Evolutionary conservation across 1,140 invertebrate genomes (phyloP).

Genomic region (Drosophila nannoptera): DNA sequence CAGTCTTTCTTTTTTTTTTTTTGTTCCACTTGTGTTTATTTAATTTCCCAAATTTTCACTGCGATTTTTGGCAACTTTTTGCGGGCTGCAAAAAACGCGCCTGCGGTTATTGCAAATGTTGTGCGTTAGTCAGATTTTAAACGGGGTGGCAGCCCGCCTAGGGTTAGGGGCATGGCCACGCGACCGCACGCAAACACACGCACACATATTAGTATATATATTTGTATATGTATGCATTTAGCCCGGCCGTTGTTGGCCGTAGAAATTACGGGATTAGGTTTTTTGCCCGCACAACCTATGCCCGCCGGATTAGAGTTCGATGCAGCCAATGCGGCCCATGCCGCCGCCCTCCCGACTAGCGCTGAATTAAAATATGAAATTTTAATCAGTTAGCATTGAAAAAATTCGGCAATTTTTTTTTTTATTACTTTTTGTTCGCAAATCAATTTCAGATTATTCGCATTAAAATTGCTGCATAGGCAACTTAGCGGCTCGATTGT

Average conservation of each 20-base stretch:
- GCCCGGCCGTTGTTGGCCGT: conserved; percentile 59
- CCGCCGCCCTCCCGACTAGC: conserved; percentile 24
- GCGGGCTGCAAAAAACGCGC: conserved; percentile 55
- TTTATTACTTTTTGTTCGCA: conserved; percentile 11
- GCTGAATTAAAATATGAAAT: conserved; percentile 72
- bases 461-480: conserved; percentile 65
- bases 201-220: conserved; percentile 3
- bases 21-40: conserved; percentile 60
- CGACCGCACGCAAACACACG: conserved; percentile 11
- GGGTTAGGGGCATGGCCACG: conserved; percentile 3
- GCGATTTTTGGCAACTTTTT: conserved; percentile 54
- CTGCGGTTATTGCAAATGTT: conserved; percentile 67
- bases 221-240: conserved; percentile 1
- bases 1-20: conserved; percentile 15
- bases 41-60: conserved; percentile 66
- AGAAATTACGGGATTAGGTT: conserved; percentile 77
- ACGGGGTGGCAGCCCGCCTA: conserved; percentile 18
- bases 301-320: conserved; percentile 66
- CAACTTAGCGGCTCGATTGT: conserved; percentile 32
- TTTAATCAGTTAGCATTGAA: conserved; percentile 51
- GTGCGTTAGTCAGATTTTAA: conserved; percentile 75
- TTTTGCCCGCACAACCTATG: conserved; percentile 38
- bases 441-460: conserved; percentile 42
- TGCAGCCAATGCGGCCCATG: conserved; percentile 23
- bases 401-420: conserved; percentile 21